Evolutionary conservation across 2,888 invertebrate genomes (phyloP).

Genomic region (Leucophenga maculata): DNA sequence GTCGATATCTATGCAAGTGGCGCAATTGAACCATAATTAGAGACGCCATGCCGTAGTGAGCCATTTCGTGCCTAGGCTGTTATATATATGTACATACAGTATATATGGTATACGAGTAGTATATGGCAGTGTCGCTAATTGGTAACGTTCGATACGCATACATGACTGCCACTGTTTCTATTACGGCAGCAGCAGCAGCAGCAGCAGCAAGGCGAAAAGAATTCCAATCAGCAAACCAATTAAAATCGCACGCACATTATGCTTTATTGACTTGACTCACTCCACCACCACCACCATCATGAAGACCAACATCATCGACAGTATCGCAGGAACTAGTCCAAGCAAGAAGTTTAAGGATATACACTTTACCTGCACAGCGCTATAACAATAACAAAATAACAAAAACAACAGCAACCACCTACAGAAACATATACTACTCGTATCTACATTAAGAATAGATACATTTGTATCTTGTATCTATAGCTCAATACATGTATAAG

Average conservation of each 20-base stretch:
- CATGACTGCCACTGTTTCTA: constrained; percentile 23
- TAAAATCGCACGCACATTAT: constrained; percentile 66
- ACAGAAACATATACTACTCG: background rate
- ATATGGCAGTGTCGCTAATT: constrained; percentile 54
- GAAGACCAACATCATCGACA: background rate
- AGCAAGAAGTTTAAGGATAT: background rate
- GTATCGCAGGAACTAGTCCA: too few relatives aligned
- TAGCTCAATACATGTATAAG: constrained; percentile 6
- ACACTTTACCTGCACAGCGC: too few relatives aligned
- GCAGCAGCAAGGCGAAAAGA: constrained; percentile 11
- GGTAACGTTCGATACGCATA: constrained; percentile 45
- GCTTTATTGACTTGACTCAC: constrained; percentile 59
- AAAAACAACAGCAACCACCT: background rate
- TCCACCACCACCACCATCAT: constrained; percentile 29
- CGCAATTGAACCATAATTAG: constrained; percentile 72
- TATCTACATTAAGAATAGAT: too few relatives aligned
- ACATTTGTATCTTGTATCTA: background rate
- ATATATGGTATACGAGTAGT: constrained; percentile 11
- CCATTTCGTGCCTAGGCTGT: constrained; percentile 18
- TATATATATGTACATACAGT: constrained; percentile 38
- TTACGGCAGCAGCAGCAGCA: constrained; percentile 43
- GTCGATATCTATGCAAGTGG: constrained; percentile 72
- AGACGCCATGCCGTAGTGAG: constrained; percentile 47
- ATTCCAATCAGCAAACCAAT: constrained; percentile 55
- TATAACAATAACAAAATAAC: too few relatives aligned